Base-by-base conservation (phyloP, 2,888 invertebrate genomes). In the Balanococcus diminutus region DNA sequence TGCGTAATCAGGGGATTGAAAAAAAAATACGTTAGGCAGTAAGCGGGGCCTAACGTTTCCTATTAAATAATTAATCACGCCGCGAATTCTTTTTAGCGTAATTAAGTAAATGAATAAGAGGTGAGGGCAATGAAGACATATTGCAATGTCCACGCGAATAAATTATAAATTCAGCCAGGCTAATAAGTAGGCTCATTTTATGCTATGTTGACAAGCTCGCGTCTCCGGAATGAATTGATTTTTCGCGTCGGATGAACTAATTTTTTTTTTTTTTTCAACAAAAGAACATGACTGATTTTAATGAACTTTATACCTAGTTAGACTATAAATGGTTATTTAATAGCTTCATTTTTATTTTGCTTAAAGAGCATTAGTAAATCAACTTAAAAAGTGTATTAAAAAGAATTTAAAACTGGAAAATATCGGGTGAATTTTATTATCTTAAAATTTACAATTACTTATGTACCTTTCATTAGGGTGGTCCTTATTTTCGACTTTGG, bases 91-190 rank as follows among this genome's bases (percentile, higher is more conserved):
- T 67, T 75, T 75, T 75, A 75, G 14, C 25, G 31, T 36, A 75
- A 36, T 75, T 75, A 75, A 75, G 36, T 75, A 31, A 32, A 75
- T 32, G 75, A 32, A 75, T n/a, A 75, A 75, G 75, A 75, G n/a
- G 32, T 32, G n/a, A 75, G 32, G n/a, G 75, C 31, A 32, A 32
- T n/a, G 14, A 67, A 32, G 75, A 36, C 75, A 32, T 31, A 75
- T 75, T n/a, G 75, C 4, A 67, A 67, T 28, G 61, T 67, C 61
- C 25, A 25, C 14, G 22, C 25, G 28, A 67, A 67, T 67, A 28
- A 67, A 67, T 67, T 67, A n/a, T 28, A 67, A 67, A 67, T 67
- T 25, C 61, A 67, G 51, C 51, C 9, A 19, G 28, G 31, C 28
- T 67, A 31, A 67, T 67, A 67, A 67, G 25, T 67, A 67, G 67